These are phyloP conservation scores for Boulengeromyrus knoepffleri DNA, from an alignment of 2,113 vertebrate genomes.

Conservation along the genomic window DNA sequence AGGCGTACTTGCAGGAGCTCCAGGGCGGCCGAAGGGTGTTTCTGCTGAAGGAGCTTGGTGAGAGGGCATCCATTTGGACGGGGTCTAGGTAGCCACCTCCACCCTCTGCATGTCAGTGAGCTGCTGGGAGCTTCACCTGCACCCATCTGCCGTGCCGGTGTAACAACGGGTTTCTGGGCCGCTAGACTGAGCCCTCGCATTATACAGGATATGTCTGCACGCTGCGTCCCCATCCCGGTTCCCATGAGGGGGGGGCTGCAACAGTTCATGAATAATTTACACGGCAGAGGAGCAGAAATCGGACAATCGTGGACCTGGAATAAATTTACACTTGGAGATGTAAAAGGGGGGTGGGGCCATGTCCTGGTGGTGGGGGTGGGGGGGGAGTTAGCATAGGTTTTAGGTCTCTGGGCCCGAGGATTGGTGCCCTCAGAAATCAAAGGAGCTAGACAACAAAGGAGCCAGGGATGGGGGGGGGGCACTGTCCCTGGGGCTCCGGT, in stretches of 20 bases:
- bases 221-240: background rate
- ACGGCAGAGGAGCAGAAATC: background rate
- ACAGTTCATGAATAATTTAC: background rate
- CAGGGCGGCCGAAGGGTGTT: background rate
- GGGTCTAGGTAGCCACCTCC: background rate
- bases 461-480: background rate
- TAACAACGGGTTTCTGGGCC: background rate
- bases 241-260: background rate
- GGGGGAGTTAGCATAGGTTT: background rate
- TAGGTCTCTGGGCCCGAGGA: background rate
- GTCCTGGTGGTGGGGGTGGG: too few relatives aligned
- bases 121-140: background rate
- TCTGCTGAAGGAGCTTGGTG: background rate
- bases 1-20: background rate
- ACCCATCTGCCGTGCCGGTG: background rate
- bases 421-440: background rate
- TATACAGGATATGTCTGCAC: background rate
- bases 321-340: background rate
- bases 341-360: background rate
- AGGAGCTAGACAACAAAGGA: background rate
- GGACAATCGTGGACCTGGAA: background rate
- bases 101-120: background rate
- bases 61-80: background rate
- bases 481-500: background rate
- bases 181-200: background rate